A percentile compares a stretch with the other conserved stretches of the same genome.
Evolutionary conservation across 2,888 invertebrate species (phyloP).

Genomic region (Arrhopalites spinosus): DNA sequence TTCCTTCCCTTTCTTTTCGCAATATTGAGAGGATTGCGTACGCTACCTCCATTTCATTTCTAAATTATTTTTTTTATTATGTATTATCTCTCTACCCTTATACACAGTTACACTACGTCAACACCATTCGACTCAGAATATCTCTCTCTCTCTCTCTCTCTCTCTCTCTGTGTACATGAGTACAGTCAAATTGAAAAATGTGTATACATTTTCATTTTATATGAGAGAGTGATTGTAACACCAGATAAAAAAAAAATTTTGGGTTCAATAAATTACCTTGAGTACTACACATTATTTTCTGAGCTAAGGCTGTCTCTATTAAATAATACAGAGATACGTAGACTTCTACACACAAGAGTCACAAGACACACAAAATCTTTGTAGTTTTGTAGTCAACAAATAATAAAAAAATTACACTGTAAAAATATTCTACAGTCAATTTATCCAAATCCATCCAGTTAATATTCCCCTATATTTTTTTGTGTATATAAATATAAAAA

Average conservation of each 20-base stretch:
- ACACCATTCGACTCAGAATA: no score
- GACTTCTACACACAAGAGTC: background rate
- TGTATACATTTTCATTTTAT: no score
- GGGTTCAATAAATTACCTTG: slow-evolving; percentile 35
- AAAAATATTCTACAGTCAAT: no score
- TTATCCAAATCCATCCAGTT: no score
- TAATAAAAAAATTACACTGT: no score
- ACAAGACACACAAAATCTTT: background rate
- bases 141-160: no score
- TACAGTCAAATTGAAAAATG: no score
- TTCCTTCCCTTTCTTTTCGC: slow-evolving; percentile 10
- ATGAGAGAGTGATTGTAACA: background rate
- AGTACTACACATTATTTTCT: background rate
- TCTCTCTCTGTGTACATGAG: no score
- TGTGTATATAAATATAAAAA: no score
- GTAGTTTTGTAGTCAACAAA: no score
- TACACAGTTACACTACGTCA: background rate
- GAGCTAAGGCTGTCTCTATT: no score
- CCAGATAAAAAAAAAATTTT: background rate
- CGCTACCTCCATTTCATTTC: slow-evolving; percentile 11
- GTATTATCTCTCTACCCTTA: background rate
- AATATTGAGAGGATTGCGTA: slow-evolving; percentile 24
- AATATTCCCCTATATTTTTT: no score
- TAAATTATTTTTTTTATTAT: background rate
- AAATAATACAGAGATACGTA: background rate